These are phyloP conservation scores for Aquatica leii DNA, from an alignment of 2,888 invertebrate species.

Conservation along the genomic window DNA sequence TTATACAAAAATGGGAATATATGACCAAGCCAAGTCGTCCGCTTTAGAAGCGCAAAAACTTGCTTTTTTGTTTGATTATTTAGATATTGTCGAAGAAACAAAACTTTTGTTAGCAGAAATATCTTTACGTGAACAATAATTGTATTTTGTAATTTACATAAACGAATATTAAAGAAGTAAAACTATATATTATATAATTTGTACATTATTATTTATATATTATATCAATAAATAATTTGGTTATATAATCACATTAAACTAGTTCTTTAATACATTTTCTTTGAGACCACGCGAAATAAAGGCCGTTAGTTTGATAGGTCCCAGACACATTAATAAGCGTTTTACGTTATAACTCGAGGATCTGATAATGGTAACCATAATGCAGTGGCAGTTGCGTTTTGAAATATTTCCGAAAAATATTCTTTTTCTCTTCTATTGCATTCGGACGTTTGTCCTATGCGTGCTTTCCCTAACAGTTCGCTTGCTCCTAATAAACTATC, in stretches of 20 bases:
- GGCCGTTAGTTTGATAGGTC: not conserved
- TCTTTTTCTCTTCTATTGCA: constrained; percentile 62
- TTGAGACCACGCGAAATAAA: too few relatives aligned
- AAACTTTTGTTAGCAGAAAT: constrained; percentile 39
- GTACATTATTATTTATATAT: too few relatives aligned
- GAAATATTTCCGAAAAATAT: constrained; percentile 66
- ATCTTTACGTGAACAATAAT: not conserved
- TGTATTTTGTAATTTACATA: not conserved
- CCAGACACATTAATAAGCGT: not conserved
- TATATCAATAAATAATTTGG: too few relatives aligned
- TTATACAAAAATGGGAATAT: constrained; percentile 55
- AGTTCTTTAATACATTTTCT: too few relatives aligned
- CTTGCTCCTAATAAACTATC: constrained; percentile 69
- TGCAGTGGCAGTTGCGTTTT: constrained; percentile 66
- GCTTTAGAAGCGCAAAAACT: constrained; percentile 55
- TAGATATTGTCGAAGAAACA: constrained; percentile 50
- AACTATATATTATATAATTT: too few relatives aligned
- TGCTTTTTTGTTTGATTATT: constrained; percentile 52
- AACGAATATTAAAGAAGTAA: too few relatives aligned
- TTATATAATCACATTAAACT: too few relatives aligned
- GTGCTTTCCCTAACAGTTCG: constrained; percentile 65
- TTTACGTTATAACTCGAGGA: constrained; percentile 40
- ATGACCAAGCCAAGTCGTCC: constrained; percentile 54
- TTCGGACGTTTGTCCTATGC: constrained; percentile 63
- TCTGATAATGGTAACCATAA: constrained; percentile 68